Conservation (phyloP, 2,797 vertebrate species). For the Cryptoprocta ferox region DNA sequence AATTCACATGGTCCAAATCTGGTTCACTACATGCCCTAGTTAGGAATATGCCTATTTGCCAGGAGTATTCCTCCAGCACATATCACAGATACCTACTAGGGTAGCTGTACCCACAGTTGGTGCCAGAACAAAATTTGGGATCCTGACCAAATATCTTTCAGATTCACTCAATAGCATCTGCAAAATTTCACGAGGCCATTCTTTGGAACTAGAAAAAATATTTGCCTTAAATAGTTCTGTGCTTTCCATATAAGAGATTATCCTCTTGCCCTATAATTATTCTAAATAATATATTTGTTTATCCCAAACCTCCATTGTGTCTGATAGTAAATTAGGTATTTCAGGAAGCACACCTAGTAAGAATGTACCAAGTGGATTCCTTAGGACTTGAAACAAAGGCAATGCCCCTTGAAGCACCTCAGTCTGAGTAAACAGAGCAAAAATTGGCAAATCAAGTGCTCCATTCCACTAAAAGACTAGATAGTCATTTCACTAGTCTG, state of each 20-base stretch:
- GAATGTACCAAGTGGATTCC: background rate
- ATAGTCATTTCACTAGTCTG: background rate
- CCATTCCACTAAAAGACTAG: background rate
- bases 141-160: background rate
- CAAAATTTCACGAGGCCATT: background rate
- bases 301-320: background rate
- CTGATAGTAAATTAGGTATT: slow-evolving; percentile 47
- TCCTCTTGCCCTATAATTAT: background rate
- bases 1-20: background rate
- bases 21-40: background rate
- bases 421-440: background rate
- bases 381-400: background rate
- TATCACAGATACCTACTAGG: background rate
- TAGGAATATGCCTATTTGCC: background rate
- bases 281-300: slow-evolving; percentile 40
- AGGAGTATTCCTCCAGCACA: background rate
- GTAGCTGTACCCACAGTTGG: background rate
- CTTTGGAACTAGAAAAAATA: background rate
- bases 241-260: background rate
- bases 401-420: background rate
- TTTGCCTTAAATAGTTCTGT: background rate
- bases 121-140: background rate
- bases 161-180: background rate
- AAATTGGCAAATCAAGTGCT: background rate
- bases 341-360: slow-evolving; percentile 31